Percentiles rank a stretch among this genome's conserved stretches.
Evolutionary conservation across 2,888 invertebrate species (phyloP).

Genomic region (Melanotus villosus): DNA sequence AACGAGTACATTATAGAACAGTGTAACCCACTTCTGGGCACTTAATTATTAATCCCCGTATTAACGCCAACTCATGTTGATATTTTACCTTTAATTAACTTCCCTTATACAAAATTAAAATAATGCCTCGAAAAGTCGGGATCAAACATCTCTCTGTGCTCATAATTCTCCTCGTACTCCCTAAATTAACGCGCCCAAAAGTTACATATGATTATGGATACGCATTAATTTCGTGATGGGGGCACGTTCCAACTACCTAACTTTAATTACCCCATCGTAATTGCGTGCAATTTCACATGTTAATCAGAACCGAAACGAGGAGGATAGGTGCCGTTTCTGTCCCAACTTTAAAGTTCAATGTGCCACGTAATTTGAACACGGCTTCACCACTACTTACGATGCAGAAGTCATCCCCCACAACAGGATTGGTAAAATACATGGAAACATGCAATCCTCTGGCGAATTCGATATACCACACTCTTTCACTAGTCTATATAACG

Average conservation of each 20-base stretch:
- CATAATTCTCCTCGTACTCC: conserved; percentile 11
- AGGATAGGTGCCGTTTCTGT: conserved; percentile 19
- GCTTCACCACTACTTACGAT: conserved; percentile 1
- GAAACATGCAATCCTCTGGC: conserved; percentile 11
- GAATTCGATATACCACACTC: conserved; percentile 13
- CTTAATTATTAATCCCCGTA: conserved; percentile 23
- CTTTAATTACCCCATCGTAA: conserved; percentile 37
- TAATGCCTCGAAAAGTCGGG: conserved; percentile 8
- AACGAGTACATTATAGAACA: conserved; percentile 1
- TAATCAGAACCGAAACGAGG: conserved; percentile 36
- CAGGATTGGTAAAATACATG: conserved; percentile 16
- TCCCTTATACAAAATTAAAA: conserved; percentile 27
- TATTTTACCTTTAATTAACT: conserved; percentile 32
- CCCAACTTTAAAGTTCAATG: conserved; percentile 26
- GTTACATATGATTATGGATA: conserved; percentile 18
- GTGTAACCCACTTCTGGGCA: conserved; percentile 16
- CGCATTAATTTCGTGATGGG: conserved; percentile 13
- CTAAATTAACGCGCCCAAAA: conserved; percentile 14
- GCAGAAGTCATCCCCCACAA: conserved; percentile 11
- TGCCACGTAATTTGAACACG: conserved; percentile 27
- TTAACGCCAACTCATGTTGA: conserved; percentile 27
- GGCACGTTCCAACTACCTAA: conserved; percentile 28
- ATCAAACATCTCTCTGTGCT: conserved; percentile 21
- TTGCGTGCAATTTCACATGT: conserved; percentile 39
- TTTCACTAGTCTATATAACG: not conserved